Evolutionary conservation across 2,797 vertebrate genomes (phyloP), one percentile per base, ranked within the genome.

Genomic region (Betta splendens): DNA sequence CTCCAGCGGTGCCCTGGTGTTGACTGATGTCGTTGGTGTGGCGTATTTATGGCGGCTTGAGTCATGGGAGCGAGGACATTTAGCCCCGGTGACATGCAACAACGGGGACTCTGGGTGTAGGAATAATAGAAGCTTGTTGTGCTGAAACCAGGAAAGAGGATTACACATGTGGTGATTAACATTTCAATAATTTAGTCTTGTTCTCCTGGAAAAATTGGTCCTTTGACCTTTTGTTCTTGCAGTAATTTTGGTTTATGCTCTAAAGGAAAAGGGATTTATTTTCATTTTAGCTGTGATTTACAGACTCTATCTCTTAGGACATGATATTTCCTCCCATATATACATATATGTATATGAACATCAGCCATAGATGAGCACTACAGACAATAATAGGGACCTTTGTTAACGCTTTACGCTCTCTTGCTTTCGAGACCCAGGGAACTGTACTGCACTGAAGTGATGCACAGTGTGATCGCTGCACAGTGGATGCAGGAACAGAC

Each of bases 11-110:
- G 22, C 54, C 53, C 1, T 0, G 21, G 8, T 72, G 75, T 72
- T 77, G 64, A 79, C 72, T 61, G 68, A 79, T 68, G 53, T 45
- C 47, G 22, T 51, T 39, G 12, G 6, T 28, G 40, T 74, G 53
- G 60, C 62, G 48, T 58, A 66, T 78, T 55, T 63, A 54, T 71
- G 58, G 61, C 9, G 40, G 42, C 18, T 39, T 72, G 83, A 81
- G 67, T 86, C 86, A 85, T 25, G 60, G 72, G 7, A 40, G 15
- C 2, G 0, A 47, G 43, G 45, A 54, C 58, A 64, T 67, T 67
- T 36, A 38, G 63, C 31, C 50, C 26, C 43, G 9, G 49, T 57
- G 39, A 46, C 31, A 39, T 18, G 39, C 23, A 45, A 22, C 32
- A 47, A 38, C 1, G 35, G 64, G 60, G 44, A 11, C 42, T 36